Conservation (phyloP, 2,113 vertebrate genomes). For the Neomonachus schauinslandi region DNA sequence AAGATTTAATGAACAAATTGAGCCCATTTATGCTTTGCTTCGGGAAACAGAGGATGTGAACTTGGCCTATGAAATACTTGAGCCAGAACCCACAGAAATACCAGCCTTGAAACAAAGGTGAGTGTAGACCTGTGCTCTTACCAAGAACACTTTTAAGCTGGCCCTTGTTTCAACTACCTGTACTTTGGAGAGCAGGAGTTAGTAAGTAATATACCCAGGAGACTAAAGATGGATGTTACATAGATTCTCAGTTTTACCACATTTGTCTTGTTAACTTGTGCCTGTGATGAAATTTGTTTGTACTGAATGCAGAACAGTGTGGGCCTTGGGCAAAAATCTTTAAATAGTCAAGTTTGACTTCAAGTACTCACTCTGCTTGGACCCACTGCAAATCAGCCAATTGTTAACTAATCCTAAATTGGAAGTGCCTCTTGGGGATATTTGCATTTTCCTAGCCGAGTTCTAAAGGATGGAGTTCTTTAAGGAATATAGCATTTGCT, state of each 20-base stretch:
- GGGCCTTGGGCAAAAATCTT: slow-evolving; percentile 47
- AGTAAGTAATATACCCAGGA: slow-evolving; percentile 37
- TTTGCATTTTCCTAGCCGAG: slow-evolving; percentile 51
- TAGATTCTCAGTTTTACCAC: slow-evolving; percentile 3
- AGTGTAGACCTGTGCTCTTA: background rate
- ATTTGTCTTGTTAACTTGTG: slow-evolving; percentile 33
- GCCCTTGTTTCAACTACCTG: background rate
- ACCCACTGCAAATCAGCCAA: background rate
- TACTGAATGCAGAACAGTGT: slow-evolving; percentile 29
- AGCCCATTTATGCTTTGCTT: slow-evolving; percentile 96
- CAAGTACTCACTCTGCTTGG: slow-evolving; percentile 1
- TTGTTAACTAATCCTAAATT: slow-evolving; percentile 47
- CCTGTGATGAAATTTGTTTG: slow-evolving; percentile 48
- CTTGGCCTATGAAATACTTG: slow-evolving; percentile 95
- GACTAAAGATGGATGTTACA: background rate
- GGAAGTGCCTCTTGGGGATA: slow-evolving; percentile 27
- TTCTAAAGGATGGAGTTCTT: slow-evolving; percentile 50
- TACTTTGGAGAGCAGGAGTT: slow-evolving; percentile 17
- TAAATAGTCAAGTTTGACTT: slow-evolving; percentile 54
- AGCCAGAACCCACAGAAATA: slow-evolving; percentile 97
- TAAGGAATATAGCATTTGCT: background rate
- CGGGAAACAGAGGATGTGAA: slow-evolving; percentile 97
- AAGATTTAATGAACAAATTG: slow-evolving; percentile 98
- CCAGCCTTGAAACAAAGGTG: slow-evolving; percentile 97
- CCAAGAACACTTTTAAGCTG: background rate